Evolutionary conservation across 1,140 invertebrate species (phyloP), one percentile per base, ranked within the genome.

Genomic region (Rhopalosiphum maidis): DNA sequence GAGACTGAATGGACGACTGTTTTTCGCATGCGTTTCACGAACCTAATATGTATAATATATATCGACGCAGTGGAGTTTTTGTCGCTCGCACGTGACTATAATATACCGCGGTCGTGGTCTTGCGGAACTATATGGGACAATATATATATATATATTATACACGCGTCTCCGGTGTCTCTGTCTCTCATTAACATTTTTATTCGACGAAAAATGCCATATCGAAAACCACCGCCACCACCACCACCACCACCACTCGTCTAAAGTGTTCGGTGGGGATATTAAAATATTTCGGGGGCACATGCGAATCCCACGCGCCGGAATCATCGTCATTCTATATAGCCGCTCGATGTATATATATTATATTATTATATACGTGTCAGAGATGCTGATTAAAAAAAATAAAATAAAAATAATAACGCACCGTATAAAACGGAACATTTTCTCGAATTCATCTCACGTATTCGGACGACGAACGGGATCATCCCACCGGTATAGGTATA

Each of bases 121-220:
- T 89, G 11, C n/a, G 15, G 60, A 77, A 77, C 60, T 77, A 77
- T 77, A 77, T 77, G 15, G 5, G 30, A 30, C 30, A 77, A 77
- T 68, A 68, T 68, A 60, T 60, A 60, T 68, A 77, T 60, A 60
- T 68, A 89, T 37, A 48, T 35, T 88, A 88, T 51, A 88, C 21
- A 88, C 30, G 46, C 15, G 30, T 30, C 86, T 51, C 46, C 15
- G 37, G 37, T 83, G 41, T 83, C 25, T 30, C 30, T 46, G 41
- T 43, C 22, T 92, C 91, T 92, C 91, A 92, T 92, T 92, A 92
- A 92, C 77, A 92, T 85, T 83, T 92, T 85, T 92, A 92, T 92
- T 85, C 77, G 91, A 82, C 35, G 77, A 51, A 85, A 92, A 92
- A 92, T 92, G 18, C 46, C 91, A 85, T 51, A 51, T 37, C 77